Base-by-base conservation (phyloP, 92 coral and sea anemone species). In the Epizoanthus scotinus region DNA sequence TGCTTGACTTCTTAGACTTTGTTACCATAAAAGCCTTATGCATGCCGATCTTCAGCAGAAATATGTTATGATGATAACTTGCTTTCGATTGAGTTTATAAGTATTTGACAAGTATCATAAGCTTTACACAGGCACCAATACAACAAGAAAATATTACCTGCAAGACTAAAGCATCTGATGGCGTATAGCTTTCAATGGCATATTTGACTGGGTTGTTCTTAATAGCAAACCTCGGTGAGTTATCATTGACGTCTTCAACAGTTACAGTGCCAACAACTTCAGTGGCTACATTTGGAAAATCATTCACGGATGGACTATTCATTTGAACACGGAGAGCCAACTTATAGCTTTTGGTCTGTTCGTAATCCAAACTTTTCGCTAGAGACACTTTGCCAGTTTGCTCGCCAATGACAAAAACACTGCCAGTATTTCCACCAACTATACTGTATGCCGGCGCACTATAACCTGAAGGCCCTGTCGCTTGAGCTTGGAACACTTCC, bases 191-290 rank as follows among this genome's bases (percentile, higher is more conserved):
- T 34, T 92, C 86, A 27, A 92, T 70, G 0, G 85, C 77, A 15
- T 86, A 72, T 65, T 67, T 80, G 44, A 87, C 86, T 2, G 91
- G 83, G 26, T 70, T 58, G 25, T 67, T 3, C 59, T 85, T 78
- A 14, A 86, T 77, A 42, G 91, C 85, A 69, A 90, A 90, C 70
- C 50, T 88, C n/a, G 99, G 99, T 10, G 78, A 63, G 28, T 94
- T 93, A 74, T 96, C 99, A 67, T 96, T 96, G 31, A 82, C 86
- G 59, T 96, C 94, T 38, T 38, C 53, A 56, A 96, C 90, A 25
- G 36, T 81, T 28, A 96, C 86, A 26, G 65, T 80, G 55, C 91
- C 96, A 27, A 49, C 40, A 22, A 89, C 86, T 63, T 93, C 98
- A 1, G 84, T 78, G 25, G 94, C 94, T 62, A 87, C 66, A 19